Conservation (phyloP, 1,140 invertebrate species). For the Drosophila azteca region DNA sequence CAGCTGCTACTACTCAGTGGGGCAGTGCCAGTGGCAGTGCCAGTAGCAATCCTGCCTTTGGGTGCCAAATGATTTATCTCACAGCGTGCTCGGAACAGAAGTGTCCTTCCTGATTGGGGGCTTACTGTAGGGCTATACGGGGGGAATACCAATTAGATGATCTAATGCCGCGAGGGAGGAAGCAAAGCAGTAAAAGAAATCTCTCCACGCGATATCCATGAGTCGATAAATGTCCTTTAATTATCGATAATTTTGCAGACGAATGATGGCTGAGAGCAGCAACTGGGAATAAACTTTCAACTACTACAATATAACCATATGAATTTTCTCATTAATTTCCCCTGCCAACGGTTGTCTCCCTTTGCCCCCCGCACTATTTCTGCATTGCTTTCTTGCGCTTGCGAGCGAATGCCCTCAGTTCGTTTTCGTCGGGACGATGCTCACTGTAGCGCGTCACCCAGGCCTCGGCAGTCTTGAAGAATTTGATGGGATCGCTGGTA, state of each 20-base stretch:
- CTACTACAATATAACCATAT: no score
- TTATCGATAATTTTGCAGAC: no score
- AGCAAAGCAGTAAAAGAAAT: slow-evolving; percentile 27
- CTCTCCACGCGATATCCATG: no score
- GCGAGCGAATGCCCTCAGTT: slow-evolving; percentile 38
- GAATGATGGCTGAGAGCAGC: no score
- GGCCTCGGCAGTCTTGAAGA: slow-evolving; percentile 98
- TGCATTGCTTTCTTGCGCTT: slow-evolving; percentile 40
- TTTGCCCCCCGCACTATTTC: not conserved
- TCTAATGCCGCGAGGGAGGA: slow-evolving; percentile 21
- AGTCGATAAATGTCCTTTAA: no score
- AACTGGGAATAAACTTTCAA: no score
- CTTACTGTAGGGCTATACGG: slow-evolving; percentile 1
- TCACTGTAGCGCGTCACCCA: slow-evolving; percentile 98
- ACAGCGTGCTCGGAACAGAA: slow-evolving; percentile 42
- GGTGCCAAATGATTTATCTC: slow-evolving; percentile 72
- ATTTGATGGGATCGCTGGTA: slow-evolving; percentile 97
- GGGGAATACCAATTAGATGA: slow-evolving; percentile 53
- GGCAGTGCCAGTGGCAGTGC: slow-evolving; percentile 7
- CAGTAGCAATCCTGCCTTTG: slow-evolving; percentile 32
- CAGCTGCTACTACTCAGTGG: slow-evolving; percentile 9
- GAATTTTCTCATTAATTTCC: no score
- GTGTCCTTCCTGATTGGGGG: slow-evolving; percentile 14
- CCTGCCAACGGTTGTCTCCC: not conserved
- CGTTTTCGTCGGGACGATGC: slow-evolving; percentile 91